These are phyloP conservation scores for Xiphophorus birchmanni DNA, from an alignment of 2,797 vertebrate genomes.

Conservation along the genomic window DNA sequence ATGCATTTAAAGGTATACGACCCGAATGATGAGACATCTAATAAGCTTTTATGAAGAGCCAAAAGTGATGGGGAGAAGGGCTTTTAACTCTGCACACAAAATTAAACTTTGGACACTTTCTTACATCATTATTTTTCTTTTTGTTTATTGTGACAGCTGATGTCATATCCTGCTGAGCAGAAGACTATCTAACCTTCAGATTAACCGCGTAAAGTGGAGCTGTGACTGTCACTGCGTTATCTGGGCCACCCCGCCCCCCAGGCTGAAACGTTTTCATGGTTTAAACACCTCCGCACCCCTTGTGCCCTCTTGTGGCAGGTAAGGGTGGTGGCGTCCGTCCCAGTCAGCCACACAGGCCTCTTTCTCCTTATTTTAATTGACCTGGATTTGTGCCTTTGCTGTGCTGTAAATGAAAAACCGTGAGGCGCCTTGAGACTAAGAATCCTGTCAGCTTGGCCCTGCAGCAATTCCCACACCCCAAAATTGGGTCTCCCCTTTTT, in stretches of 20 bases:
- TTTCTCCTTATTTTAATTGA: conserved; percentile 79
- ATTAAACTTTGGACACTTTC: conserved; percentile 36
- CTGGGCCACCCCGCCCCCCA: conserved; percentile 24
- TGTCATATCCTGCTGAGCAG: conserved; percentile 11
- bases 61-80: conserved; percentile 31
- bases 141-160: conserved; percentile 43
- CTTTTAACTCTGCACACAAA: conserved; percentile 50
- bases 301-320: conserved; percentile 68
- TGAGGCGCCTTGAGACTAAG: conserved; percentile 74
- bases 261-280: conserved; percentile 4
- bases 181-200: conserved; percentile 38
- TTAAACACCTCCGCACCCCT: conserved; percentile 27
- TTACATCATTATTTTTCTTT: conserved; percentile 47
- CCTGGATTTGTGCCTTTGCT: conserved; percentile 82
- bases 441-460: conserved; percentile 78
- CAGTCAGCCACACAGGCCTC: conserved; percentile 46
- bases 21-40: conserved; percentile 31
- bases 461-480: conserved; percentile 80
- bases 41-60: conserved; percentile 56
- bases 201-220: conserved; percentile 23
- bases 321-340: conserved; percentile 10
- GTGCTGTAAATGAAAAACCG: conserved; percentile 77
- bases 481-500: conserved; percentile 74
- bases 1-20: conserved; percentile 36
- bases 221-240: conserved; percentile 25